Evolutionary conservation across 1,140 invertebrate genomes (phyloP).

Genomic region (Panagrolaimus sp.): DNA sequence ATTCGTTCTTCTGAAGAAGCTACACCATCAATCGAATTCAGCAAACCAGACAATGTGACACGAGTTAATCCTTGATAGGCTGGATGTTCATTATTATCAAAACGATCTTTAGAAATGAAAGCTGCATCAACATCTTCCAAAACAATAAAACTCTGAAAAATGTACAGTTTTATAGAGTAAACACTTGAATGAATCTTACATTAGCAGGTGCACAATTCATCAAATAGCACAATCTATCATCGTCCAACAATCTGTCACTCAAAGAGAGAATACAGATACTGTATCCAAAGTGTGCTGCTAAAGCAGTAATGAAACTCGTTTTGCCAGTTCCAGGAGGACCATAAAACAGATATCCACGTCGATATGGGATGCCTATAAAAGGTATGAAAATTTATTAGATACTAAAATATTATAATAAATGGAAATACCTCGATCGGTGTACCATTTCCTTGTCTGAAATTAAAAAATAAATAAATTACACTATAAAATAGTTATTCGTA

Average conservation of each 20-base stretch:
- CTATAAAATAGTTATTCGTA: no score
- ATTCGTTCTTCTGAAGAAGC: constrained; percentile 93
- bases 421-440: constrained; percentile 62
- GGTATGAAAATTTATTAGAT: no score
- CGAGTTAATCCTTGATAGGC: constrained; percentile 85
- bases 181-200: constrained; percentile 22
- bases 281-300: constrained; percentile 89
- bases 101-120: constrained; percentile 80
- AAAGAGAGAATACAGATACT: constrained; percentile 93
- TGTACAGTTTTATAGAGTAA: constrained; percentile 5
- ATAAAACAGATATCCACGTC: constrained; percentile 79
- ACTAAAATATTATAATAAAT: no score
- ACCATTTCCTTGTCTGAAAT: constrained; percentile 42
- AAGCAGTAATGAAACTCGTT: constrained; percentile 63
- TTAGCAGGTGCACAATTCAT: constrained; percentile 79
- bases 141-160: constrained; percentile 80
- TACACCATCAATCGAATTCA: constrained; percentile 98
- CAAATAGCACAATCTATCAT: constrained; percentile 89
- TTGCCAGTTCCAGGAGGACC: constrained; percentile 78
- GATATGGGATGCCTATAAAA: constrained; percentile 65
- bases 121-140: constrained; percentile 97
- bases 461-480: no score
- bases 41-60: constrained; percentile 89
- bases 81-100: constrained; percentile 59
- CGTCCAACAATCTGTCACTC: constrained; percentile 85